Conservation (phyloP, 2,113 vertebrate species). For the Accipiter cooperii region DNA sequence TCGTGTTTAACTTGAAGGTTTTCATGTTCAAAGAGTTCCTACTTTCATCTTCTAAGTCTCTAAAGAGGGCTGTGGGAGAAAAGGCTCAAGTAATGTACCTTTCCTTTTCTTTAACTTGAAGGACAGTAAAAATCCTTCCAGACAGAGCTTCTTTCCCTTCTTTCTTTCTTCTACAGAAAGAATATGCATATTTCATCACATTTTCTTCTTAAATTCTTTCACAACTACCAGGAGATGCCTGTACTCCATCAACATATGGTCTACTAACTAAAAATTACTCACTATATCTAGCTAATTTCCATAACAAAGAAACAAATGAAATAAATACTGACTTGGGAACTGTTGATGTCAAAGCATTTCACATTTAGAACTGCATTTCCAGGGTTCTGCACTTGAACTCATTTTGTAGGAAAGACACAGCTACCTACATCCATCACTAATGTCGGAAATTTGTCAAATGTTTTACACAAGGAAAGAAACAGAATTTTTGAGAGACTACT, state of each 20-base stretch:
- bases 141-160: neutral
- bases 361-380: neutral
- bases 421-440: neutral
- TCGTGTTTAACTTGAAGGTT: neutral
- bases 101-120: neutral
- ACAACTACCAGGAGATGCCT: neutral
- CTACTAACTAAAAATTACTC: neutral
- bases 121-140: neutral
- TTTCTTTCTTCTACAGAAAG: neutral
- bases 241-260: neutral
- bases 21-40: neutral
- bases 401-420: neutral
- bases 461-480: neutral
- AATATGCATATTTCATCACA: neutral
- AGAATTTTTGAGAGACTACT: neutral
- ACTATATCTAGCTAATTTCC: neutral
- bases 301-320: neutral
- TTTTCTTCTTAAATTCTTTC: neutral
- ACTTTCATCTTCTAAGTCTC: conserved; percentile 16
- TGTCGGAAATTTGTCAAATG: neutral
- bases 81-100: neutral
- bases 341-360: neutral
- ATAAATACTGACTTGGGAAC: neutral
- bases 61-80: neutral
- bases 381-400: neutral